These are phyloP conservation scores for Orthonyx spaldingii DNA, from an alignment of 2,113 vertebrate species.

Conservation along the genomic window DNA sequence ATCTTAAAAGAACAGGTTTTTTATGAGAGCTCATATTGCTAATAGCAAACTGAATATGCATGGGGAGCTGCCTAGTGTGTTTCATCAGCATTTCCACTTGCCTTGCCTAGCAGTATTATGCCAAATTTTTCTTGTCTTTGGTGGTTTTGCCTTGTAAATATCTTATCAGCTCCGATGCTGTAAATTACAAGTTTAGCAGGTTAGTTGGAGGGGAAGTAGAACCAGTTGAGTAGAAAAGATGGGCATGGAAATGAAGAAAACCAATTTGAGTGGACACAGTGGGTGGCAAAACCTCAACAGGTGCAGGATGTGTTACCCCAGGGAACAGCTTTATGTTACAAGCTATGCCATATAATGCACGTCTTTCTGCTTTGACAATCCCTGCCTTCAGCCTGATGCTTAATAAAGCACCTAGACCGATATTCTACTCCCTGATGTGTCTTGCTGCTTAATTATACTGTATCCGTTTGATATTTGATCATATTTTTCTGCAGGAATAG, in stretches of 20 bases:
- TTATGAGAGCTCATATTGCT: background rate
- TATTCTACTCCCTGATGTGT: slow-evolving; percentile 37
- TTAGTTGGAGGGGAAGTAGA: background rate
- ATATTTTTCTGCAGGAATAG: slow-evolving; percentile 35
- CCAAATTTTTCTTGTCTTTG: background rate
- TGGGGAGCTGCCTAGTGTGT: background rate
- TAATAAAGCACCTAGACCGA: slow-evolving; percentile 55
- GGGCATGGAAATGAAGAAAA: background rate
- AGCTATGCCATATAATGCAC: background rate
- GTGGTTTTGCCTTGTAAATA: background rate
- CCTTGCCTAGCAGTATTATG: background rate
- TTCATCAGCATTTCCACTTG: background rate
- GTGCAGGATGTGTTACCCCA: slow-evolving; percentile 20
- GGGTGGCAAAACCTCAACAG: slow-evolving; percentile 49
- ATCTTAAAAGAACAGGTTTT: background rate
- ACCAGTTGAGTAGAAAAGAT: background rate
- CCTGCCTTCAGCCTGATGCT: slow-evolving; percentile 22
- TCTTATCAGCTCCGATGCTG: background rate
- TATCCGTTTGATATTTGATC: slow-evolving; percentile 59
- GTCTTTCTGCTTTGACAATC: background rate
- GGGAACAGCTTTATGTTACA: slow-evolving; percentile 21
- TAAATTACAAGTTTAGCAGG: background rate
- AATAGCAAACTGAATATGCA: background rate
- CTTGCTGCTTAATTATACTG: slow-evolving; percentile 61
- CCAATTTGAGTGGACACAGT: background rate